Evolutionary conservation across 1,140 invertebrate species (phyloP).

Genomic region (Drosophila pseudoananassae): DNA sequence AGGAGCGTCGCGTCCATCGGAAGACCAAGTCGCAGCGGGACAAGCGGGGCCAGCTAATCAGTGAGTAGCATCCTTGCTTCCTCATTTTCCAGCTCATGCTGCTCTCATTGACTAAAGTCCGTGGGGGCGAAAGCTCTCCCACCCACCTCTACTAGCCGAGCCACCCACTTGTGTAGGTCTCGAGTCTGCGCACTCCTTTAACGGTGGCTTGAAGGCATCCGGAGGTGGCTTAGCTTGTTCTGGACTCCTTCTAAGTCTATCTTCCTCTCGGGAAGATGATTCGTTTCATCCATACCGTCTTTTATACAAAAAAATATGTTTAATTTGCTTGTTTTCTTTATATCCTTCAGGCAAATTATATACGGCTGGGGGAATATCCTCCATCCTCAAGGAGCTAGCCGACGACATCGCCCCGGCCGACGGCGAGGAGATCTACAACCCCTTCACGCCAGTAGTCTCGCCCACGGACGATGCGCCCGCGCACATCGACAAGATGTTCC

Average conservation of each 20-base stretch:
- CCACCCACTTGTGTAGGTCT: conserved; percentile 2
- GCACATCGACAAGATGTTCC: conserved; percentile 84
- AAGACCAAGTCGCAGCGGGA: conserved; percentile 84
- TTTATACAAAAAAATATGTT: background rate
- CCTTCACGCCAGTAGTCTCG: conserved; percentile 84
- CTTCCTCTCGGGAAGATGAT: background rate
- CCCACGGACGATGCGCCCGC: conserved; percentile 83
- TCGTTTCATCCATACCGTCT: too few species aligned
- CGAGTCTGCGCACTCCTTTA: conserved; percentile 58
- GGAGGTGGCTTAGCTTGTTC: background rate
- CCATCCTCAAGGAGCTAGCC: conserved; percentile 81
- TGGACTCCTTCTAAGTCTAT: background rate
- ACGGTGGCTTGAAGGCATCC: background rate
- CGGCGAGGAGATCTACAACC: conserved; percentile 84
- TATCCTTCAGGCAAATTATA: conserved; percentile 72
- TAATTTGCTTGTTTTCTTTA: background rate
- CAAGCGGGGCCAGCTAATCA: conserved; percentile 81
- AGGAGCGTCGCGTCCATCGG: conserved; percentile 81
- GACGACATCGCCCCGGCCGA: conserved; percentile 82
- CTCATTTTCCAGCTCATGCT: background rate
- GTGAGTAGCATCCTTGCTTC: conserved; percentile 53
- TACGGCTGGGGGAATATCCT: conserved; percentile 79
- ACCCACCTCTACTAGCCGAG: conserved; percentile 7
- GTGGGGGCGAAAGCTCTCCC: conserved; percentile 32
- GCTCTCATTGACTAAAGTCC: conserved; percentile 38